phyloP scores from a whole-genome alignment of 2,797 vertebrate species.

The Anguilla anguilla region DNA sequence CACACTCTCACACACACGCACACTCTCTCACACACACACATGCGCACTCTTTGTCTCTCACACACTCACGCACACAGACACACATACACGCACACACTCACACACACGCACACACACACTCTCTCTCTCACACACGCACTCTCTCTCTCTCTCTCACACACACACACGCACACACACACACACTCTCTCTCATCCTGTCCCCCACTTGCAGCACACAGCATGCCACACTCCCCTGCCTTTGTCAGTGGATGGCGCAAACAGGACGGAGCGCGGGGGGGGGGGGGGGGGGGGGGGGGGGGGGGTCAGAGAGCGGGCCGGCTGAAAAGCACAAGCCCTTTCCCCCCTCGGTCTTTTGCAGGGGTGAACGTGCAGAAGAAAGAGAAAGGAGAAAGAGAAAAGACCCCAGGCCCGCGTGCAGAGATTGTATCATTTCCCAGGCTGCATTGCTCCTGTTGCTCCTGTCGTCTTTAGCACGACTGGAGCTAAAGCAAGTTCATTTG shows the following conservation, averaged over 20 bases:
- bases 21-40: not conserved
- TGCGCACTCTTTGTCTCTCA: not conserved
- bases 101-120: not conserved
- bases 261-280: not conserved
- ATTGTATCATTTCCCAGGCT: not conserved
- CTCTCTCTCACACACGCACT: not conserved
- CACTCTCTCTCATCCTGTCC: not conserved
- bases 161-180: not conserved
- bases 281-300: too few relatives aligned
- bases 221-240: slow-evolving; percentile 7
- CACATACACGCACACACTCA: not conserved
- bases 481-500: slow-evolving; percentile 5
- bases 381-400: not conserved
- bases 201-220: not conserved
- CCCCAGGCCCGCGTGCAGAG: not conserved
- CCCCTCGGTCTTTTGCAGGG: not conserved
- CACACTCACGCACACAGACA: not conserved
- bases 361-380: not conserved
- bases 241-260: not conserved
- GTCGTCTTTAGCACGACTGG: not conserved
- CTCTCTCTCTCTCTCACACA: not conserved
- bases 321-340: not conserved
- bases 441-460: not conserved
- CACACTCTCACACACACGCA: not conserved
- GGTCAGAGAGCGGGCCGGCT: not conserved